Conservation (phyloP, 2,888 invertebrate genomes). For the Piscicola geometra region DNA sequence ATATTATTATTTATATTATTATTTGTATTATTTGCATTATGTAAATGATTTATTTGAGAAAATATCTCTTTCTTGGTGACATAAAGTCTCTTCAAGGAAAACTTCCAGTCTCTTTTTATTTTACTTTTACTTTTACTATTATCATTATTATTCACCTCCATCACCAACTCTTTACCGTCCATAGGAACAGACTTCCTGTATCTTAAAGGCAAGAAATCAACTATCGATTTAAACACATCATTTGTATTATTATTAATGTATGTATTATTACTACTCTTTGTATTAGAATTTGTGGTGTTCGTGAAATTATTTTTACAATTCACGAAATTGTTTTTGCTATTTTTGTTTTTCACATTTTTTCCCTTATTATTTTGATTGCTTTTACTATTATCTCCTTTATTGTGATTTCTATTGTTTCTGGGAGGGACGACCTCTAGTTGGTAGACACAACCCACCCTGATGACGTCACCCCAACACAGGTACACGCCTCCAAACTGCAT, state of each 20-base stretch:
- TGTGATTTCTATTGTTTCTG: neutral
- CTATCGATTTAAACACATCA: neutral
- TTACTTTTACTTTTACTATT: neutral
- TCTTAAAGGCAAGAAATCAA: neutral
- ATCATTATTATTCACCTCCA: neutral
- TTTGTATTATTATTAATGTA: too few species aligned
- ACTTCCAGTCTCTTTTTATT: neutral
- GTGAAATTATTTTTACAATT: too few species aligned
- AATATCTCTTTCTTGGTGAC: neutral
- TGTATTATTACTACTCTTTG: too few species aligned
- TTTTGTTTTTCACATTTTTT: too few species aligned
- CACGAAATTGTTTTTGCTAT: too few species aligned
- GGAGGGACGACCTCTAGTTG: neutral
- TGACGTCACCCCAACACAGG: neutral
- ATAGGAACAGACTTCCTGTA: neutral
- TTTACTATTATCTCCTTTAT: neutral
- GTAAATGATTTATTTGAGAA: neutral
- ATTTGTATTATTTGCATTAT: neutral
- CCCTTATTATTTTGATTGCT: neutral
- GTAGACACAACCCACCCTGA: neutral
- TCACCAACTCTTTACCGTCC: neutral
- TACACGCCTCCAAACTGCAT: neutral
- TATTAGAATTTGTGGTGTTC: too few species aligned
- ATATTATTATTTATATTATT: neutral
- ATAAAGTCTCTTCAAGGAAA: neutral